Evolutionary conservation across 2,797 vertebrate species (phyloP), one percentile per base, ranked within the genome.

Genomic region (Sebastes kiyomatsui): DNA sequence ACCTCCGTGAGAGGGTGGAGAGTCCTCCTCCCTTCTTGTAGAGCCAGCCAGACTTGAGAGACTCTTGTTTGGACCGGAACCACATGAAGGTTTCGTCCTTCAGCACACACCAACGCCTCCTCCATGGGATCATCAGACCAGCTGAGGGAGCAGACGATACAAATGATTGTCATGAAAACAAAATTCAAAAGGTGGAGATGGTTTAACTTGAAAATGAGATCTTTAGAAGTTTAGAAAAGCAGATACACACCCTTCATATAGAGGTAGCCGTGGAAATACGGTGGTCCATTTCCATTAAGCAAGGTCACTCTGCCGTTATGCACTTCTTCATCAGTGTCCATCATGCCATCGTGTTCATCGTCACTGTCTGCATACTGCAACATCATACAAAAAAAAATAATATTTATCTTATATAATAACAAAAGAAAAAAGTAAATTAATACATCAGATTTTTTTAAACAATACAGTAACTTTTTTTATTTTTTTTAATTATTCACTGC

Each of bases 61-160:
- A 97, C 88, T 98, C 97, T 81, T 98, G 97, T 86, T 98, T 98
- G 81, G 97, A 98, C 54, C 97, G 96, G 93, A 98, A 98, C 97
- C 97, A 98, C 97, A 98, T 98, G 93, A 98, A 98, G 69, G 97
- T 98, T 82, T 98, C 97, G 0, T 98, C 97, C 90, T 98, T 98
- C 83, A 98, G 85, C 72, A 98, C 97, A 23, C 97, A 98, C 97
- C 97, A 98, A 27, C 97, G 97, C 33, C 97, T 95, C 62, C 96
- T 94, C 97, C 97, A 98, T 0, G 97, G 96, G 90, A 97, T 98
- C 97, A 98, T 98, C 75, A 98, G 93, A 25, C 97, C 97, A 64
- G 97, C 97, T 97, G 83, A 70, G 4, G 62, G 64, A 76, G 64
- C 2, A 71, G 67, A 76, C n/a, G 13, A 59, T 7, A 7, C 7